Evolutionary conservation across 2,888 invertebrate species (phyloP).

Genomic region (Allygus modestus): DNA sequence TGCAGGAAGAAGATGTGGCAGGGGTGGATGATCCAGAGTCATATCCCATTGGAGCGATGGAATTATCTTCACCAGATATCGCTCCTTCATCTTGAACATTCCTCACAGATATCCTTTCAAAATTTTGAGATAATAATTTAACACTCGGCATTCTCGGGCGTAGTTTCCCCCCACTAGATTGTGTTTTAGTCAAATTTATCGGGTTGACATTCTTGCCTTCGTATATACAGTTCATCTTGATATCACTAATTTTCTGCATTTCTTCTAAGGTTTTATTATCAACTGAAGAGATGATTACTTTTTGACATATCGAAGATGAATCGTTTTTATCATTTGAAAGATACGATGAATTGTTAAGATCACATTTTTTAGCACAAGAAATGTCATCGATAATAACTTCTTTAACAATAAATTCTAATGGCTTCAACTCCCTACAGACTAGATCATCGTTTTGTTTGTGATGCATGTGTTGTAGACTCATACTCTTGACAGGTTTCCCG

Average conservation of each 20-base stretch:
- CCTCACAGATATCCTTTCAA: slow-evolving; percentile 70
- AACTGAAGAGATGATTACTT: slow-evolving; percentile 42
- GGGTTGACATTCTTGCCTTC: slow-evolving; percentile 44
- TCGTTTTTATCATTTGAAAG: slow-evolving; percentile 50
- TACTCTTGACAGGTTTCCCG: slow-evolving; percentile 45
- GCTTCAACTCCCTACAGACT: slow-evolving; percentile 58
- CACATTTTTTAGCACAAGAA: slow-evolving; percentile 49
- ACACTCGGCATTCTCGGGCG: slow-evolving; percentile 67
- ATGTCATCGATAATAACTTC: slow-evolving; percentile 61
- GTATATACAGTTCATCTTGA: slow-evolving; percentile 36
- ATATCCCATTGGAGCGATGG: slow-evolving; percentile 61
- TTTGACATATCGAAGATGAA: slow-evolving; percentile 40
- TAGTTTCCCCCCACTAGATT: slow-evolving; percentile 40
- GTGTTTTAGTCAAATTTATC: slow-evolving; percentile 45
- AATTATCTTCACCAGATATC: slow-evolving; percentile 63
- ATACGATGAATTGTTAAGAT: slow-evolving; percentile 48
- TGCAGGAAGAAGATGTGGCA: slow-evolving; percentile 78
- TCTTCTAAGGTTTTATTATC: slow-evolving; percentile 51
- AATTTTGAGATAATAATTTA: slow-evolving; percentile 69
- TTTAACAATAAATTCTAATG: slow-evolving; percentile 57
- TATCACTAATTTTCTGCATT: slow-evolving; percentile 41
- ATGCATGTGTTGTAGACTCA: slow-evolving; percentile 30
- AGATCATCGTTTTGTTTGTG: slow-evolving; percentile 48
- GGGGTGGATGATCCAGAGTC: slow-evolving; percentile 78
- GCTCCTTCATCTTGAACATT: slow-evolving; percentile 65